Conservation (phyloP, 1,140 invertebrate genomes). For the Drosophila seguyi region DNA sequence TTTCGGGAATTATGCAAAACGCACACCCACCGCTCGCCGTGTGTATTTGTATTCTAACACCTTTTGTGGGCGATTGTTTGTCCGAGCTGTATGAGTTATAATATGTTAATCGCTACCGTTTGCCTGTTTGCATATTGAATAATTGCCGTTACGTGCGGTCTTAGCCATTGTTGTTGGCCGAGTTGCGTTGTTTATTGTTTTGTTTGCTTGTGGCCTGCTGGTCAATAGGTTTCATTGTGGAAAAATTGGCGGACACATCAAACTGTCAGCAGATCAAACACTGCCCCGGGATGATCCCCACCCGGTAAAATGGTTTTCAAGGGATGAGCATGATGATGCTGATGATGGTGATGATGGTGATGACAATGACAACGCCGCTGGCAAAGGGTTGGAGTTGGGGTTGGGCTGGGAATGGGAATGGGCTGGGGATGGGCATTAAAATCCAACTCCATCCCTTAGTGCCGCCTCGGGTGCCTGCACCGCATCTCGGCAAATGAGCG, state of each 20-base stretch:
- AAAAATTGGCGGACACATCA: slow-evolving; percentile 51
- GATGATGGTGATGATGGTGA: slow-evolving; percentile 28
- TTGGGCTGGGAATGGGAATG: slow-evolving; percentile 1
- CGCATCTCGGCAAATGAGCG: slow-evolving; percentile 56
- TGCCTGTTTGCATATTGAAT: slow-evolving; percentile 81
- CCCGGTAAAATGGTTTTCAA: slow-evolving; percentile 38
- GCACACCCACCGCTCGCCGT: slow-evolving; percentile 20
- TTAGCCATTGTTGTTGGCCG: slow-evolving; percentile 30
- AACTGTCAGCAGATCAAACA: slow-evolving; percentile 54
- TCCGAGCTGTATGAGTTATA: slow-evolving; percentile 68
- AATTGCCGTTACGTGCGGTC: slow-evolving; percentile 71
- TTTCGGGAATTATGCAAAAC: slow-evolving; percentile 78
- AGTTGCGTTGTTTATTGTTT: slow-evolving; percentile 38
- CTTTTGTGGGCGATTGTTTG: slow-evolving; percentile 60
- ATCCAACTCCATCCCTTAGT: slow-evolving; percentile 5
- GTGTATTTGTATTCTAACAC: slow-evolving; percentile 44
- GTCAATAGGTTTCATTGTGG: slow-evolving; percentile 45
- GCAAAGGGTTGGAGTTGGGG: not conserved
- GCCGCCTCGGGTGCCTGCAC: not conserved
- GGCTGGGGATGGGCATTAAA: slow-evolving; percentile 24
- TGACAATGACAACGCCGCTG: slow-evolving; percentile 26
- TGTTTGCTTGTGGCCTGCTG: slow-evolving; percentile 23
- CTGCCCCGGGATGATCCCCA: slow-evolving; percentile 10
- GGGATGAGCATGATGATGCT: not conserved
- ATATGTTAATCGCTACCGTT: slow-evolving; percentile 82